phyloP scores from a whole-genome alignment of 2,113 vertebrate genomes.

The Delphinus delphis region DNA sequence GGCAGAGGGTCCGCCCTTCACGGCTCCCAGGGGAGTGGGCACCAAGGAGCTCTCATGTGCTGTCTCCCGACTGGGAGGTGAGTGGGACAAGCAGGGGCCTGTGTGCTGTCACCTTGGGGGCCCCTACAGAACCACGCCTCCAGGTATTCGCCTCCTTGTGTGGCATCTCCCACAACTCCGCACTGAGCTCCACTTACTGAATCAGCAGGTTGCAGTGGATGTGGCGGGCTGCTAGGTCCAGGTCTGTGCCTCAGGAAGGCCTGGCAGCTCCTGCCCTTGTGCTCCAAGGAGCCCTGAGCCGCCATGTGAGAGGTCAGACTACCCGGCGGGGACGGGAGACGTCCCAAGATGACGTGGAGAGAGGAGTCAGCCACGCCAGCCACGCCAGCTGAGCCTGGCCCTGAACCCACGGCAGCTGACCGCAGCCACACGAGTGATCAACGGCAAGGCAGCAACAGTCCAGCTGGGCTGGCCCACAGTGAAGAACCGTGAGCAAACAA shows the following conservation, averaged over 20 bases:
- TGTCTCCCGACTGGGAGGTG: accelerated
- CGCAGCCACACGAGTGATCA: accelerated
- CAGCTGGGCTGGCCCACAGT: accelerated
- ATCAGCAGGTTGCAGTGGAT: accelerated
- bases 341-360: accelerated
- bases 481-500: accelerated
- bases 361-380: too few relatives aligned
- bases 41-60: neutral
- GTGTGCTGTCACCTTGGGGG: accelerated
- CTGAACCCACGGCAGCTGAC: neutral
- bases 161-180: neutral
- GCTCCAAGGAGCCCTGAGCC: neutral
- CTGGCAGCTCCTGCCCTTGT: neutral
- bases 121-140: neutral
- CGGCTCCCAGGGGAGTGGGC: accelerated
- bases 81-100: neutral
- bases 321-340: too few relatives aligned
- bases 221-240: too few relatives aligned
- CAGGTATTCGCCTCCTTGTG: too few relatives aligned
- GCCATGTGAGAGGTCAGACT: neutral
- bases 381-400: neutral
- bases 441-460: accelerated
- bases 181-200: too few relatives aligned
- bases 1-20: too few relatives aligned
- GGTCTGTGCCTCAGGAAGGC: neutral